Evolutionary conservation across 1,140 invertebrate genomes (phyloP).

Genomic region (Aphelenchoides fujianensis): DNA sequence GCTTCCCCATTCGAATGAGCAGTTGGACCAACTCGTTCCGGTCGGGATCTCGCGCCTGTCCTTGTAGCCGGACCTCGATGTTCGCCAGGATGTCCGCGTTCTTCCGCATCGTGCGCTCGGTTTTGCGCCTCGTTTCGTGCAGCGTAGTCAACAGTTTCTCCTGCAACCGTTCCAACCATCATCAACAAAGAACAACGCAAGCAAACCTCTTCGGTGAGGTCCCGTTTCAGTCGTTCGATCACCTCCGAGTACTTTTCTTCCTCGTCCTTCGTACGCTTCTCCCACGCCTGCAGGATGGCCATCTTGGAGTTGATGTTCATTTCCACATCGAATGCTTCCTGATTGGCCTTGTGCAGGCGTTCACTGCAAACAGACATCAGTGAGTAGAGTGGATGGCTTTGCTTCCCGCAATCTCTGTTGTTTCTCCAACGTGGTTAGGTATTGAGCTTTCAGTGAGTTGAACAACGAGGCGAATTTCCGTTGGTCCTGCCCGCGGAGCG

Average conservation of each 20-base stretch:
- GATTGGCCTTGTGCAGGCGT: conserved; percentile 52
- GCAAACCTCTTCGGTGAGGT: conserved; percentile 41
- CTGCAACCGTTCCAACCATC: conserved; percentile 27
- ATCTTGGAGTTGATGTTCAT: conserved; percentile 50
- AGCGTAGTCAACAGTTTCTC: conserved; percentile 41
- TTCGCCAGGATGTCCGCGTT: conserved; percentile 43
- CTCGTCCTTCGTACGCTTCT: conserved; percentile 46
- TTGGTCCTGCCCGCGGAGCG: conserved; percentile 23
- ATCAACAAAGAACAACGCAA: conserved; percentile 6
- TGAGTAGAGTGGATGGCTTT: conserved; percentile 1
- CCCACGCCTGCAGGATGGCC: conserved; percentile 58
- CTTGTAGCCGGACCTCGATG: conserved; percentile 52
- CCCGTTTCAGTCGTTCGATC: conserved; percentile 50
- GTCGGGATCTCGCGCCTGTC: conserved; percentile 48
- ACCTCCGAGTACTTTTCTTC: conserved; percentile 50
- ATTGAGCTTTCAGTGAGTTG: conserved; percentile 58
- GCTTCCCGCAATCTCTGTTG: conserved; percentile 53
- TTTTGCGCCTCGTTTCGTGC: conserved; percentile 49
- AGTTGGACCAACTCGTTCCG: conserved; percentile 57
- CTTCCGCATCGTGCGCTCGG: conserved; percentile 53
- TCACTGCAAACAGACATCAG: conserved; percentile 12
- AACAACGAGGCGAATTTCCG: conserved; percentile 52
- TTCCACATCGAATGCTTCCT: conserved; percentile 57
- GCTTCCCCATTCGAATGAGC: conserved; percentile 51
- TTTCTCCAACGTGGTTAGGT: conserved; percentile 50